Base-by-base conservation (phyloP, 2,797 vertebrate species). In the Artibeus jamaicensis region DNA sequence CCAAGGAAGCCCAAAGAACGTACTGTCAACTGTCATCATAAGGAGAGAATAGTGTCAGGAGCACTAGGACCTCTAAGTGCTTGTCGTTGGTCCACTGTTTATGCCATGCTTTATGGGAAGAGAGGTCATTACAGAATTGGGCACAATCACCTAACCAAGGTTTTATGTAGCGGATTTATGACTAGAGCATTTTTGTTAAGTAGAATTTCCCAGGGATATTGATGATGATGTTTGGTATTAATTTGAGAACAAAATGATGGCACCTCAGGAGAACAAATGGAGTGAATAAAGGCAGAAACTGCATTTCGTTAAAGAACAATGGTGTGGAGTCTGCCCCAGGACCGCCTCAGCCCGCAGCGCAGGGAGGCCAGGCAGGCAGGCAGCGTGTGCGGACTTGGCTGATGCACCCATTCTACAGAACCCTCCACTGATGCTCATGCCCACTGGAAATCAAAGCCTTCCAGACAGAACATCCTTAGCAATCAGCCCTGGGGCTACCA, bases 151-250 rank as follows among this genome's bases (percentile, higher is more conserved):
- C 91, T 90, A 97, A 85, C 24, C 50, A 96, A 95, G 88, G 91
- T 97, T 96, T 97, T 97, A 96, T 94, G 98, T 97, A 85, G 89
- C 95, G 93, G 92, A 7, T 93, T 95, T 98, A 84, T 55, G 89
- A 89, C 3, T 65, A 44, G 90, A 97, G 90, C 32, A 9, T 34
- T 94, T 85, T 88, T 92, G 98, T 96, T 97, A 97, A 95, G 94
- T 90, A 21, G 12, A 95, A 91, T 97, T 97, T 98, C 78, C 59
- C 92, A 70, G 62, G 83, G 90, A 94, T 94, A 88, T 87, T 97
- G 70, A 96, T 96, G 96, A 96, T 84, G 94, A 48, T 21, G 59
- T 12, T 97, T 62, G 89, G 89, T 94, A 97, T 97, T 95, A 68
- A 96, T 96, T 94, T 92, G 93, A 97, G 86, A 96, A 94, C 15